Conservation (phyloP, 2,113 vertebrate genomes). For the Patagioenas fasciata region DNA sequence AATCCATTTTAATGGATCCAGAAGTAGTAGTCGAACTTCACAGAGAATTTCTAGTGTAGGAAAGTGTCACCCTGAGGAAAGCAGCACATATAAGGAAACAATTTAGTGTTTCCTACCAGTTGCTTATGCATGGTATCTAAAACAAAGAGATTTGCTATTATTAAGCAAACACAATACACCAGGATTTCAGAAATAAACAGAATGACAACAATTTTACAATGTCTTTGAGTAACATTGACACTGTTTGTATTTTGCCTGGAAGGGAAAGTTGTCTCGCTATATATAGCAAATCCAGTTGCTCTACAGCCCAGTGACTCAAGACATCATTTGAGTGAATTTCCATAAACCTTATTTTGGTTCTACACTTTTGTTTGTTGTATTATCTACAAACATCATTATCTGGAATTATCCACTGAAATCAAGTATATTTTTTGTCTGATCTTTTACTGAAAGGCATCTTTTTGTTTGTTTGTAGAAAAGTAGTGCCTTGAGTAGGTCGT, state of each 20-base stretch:
- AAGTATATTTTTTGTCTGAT: not conserved
- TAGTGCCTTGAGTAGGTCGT: not conserved
- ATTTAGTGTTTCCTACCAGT: not conserved
- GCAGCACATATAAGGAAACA: not conserved
- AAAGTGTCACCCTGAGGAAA: not conserved
- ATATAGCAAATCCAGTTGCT: not conserved
- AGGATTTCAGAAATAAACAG: not conserved
- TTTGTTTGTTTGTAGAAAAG: not conserved
- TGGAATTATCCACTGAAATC: not conserved
- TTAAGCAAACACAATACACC: not conserved
- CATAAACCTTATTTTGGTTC: not conserved
- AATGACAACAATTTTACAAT: not conserved
- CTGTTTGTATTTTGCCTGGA: not conserved
- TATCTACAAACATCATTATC: not conserved
- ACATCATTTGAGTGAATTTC: not conserved
- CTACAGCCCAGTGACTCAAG: not conserved
- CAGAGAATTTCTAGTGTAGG: not conserved
- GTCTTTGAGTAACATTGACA: not conserved
- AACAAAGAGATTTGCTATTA: not conserved
- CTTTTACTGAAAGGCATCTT: not conserved
- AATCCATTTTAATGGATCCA: not conserved
- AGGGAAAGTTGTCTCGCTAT: not conserved
- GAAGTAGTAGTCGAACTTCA: not conserved
- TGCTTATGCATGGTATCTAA: not conserved
- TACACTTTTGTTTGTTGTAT: not conserved